Evolutionary conservation across 2,888 invertebrate genomes (phyloP).

Genomic region (Polydrusus tereticollis): DNA sequence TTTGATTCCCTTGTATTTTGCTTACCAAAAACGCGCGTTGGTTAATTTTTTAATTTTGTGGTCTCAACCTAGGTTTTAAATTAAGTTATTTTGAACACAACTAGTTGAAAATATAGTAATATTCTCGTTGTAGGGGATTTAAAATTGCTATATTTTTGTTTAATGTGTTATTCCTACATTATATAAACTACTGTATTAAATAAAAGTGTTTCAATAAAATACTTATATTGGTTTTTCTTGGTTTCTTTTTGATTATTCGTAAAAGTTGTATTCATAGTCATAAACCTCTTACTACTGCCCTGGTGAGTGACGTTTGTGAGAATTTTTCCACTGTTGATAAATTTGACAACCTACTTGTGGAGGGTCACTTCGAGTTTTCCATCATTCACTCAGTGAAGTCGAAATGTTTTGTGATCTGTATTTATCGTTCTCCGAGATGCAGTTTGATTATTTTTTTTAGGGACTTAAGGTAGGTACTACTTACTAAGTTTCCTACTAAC

Average conservation of each 20-base stretch:
- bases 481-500: no score
- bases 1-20: conserved; percentile 14
- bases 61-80: conserved; percentile 55
- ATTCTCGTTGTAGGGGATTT: conserved; percentile 63
- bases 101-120: conserved; percentile 49
- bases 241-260: conserved; percentile 10
- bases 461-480: no score
- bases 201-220: conserved; percentile 65
- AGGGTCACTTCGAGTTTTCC: no score
- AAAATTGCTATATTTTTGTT: conserved; percentile 60
- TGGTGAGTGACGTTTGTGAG: no score
- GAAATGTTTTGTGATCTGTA: no score
- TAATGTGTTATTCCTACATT: conserved; percentile 65
- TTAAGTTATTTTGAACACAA: conserved; percentile 62
- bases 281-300: no score
- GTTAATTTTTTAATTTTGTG: conserved; percentile 49
- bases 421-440: no score
- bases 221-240: conserved; percentile 58
- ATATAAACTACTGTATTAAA: conserved; percentile 63
- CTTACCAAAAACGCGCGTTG: conserved; percentile 20
- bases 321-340: no score
- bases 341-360: no score
- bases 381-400: no score
- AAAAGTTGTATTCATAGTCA: no score
- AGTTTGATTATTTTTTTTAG: no score